These are phyloP conservation scores for Pentalonia nigronervosa DNA, from an alignment of 1,140 invertebrate species.

Conservation along the genomic window DNA sequence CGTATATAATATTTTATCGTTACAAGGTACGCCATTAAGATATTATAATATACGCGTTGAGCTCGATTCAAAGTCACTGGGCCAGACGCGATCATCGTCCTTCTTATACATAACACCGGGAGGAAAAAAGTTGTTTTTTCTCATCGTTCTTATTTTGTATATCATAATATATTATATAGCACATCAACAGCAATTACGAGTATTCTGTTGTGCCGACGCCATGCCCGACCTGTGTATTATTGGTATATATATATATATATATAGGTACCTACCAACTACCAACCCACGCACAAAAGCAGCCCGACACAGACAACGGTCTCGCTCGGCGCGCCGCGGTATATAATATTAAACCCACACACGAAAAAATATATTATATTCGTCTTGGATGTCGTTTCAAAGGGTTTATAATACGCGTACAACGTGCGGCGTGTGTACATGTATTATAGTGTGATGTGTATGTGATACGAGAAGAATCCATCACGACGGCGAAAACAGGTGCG, in stretches of 20 bases:
- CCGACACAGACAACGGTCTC: neutral
- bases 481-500: conserved; percentile 33
- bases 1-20: neutral
- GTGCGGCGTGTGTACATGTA: neutral
- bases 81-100: neutral
- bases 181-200: conserved; percentile 33
- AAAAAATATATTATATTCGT: neutral
- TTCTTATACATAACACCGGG: neutral
- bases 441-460: neutral
- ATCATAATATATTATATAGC: neutral
- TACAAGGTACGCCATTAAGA: neutral
- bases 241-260: neutral
- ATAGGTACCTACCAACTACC: too few species aligned
- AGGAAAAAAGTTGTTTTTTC: neutral
- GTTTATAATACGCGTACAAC: neutral
- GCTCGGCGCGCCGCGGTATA: neutral
- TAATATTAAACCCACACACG: neutral
- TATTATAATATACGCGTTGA: neutral
- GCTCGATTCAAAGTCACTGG: neutral
- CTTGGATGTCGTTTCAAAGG: conserved; percentile 34
- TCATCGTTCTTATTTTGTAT: neutral
- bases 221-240: neutral
- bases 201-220: neutral
- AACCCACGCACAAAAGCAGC: neutral
- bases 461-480: conserved; percentile 17